A percentile compares a stretch with the other conserved stretches of the same genome.
phyloP scores from a whole-genome alignment of 2,797 vertebrate genomes.

The Etheostoma perlongum region DNA sequence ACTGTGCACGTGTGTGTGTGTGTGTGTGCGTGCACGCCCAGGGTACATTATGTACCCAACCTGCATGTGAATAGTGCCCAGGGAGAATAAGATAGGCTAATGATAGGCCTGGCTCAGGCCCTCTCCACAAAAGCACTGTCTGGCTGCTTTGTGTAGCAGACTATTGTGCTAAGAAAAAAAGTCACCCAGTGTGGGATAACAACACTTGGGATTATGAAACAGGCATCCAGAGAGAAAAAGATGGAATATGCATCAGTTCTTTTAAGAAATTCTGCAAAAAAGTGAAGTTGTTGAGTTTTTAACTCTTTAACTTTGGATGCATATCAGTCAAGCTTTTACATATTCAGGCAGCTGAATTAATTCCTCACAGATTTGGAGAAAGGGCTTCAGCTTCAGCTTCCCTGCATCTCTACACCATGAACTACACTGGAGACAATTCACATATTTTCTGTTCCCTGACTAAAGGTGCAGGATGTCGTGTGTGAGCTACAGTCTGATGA shows the following conservation, averaged over 20 bases:
- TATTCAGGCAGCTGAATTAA: background rate
- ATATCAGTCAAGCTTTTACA: slow-evolving; percentile 2
- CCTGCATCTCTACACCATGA: background rate
- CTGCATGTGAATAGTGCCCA: slow-evolving; percentile 57
- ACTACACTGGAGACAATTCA: background rate
- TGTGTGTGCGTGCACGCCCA: slow-evolving; percentile 7
- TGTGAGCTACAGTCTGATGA: slow-evolving; percentile 1
- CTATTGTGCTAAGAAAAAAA: slow-evolving; percentile 57
- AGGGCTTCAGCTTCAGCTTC: slow-evolving; percentile 9
- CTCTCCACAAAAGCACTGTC: slow-evolving; percentile 65
- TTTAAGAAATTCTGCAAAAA: slow-evolving; percentile 2
- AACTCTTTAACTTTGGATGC: background rate
- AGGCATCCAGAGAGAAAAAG: slow-evolving; percentile 33
- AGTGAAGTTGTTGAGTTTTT: background rate
- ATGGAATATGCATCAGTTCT: slow-evolving; percentile 15
- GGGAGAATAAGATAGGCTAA: slow-evolving; percentile 63
- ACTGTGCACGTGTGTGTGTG: background rate
- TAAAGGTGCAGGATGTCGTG: background rate
- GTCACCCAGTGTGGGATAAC: slow-evolving; percentile 37
- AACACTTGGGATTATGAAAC: slow-evolving; percentile 53
- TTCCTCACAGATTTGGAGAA: background rate
- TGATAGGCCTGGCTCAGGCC: slow-evolving; percentile 64
- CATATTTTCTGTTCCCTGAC: background rate
- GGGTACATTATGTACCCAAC: slow-evolving; percentile 63
- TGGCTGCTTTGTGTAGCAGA: slow-evolving; percentile 61